Evolutionary conservation across 2,113 vertebrate species (phyloP), one percentile per base, ranked within the genome.

Genomic region (Otus sunia): DNA sequence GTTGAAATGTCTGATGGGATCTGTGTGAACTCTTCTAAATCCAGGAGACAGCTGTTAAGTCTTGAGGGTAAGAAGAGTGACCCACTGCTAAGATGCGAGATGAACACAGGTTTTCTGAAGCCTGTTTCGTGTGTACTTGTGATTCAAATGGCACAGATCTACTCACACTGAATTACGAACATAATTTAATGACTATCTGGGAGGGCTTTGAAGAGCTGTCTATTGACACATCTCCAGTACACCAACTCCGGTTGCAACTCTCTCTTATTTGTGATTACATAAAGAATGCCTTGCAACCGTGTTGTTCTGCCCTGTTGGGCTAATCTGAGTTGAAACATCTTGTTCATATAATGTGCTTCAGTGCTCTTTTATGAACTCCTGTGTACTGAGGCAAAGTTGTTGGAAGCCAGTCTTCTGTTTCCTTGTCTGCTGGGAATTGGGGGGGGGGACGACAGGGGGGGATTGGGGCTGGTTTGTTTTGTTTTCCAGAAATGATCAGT

Each of bases 311-410:
- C 62, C 63, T 90, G 67, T 90, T 95, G 95, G 74, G 71, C 95
- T 96, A 96, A 96, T 93, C 77, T 73, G 90, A 80, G 84, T 82
- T 91, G 89, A 97, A 97, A 96, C 84, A 96, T 92, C 94, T 97
- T 97, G 94, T 95, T 96, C 94, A 73, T 96, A 91, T 95, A 97
- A 91, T 50, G 89, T 96, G 93, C 97, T 97, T 97, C 90, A 94
- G 90, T 73, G 95, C 89, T 95, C 41, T 83, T 88, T 95, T 78
- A 92, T 85, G 89, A 94, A 91, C 95, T 91, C 78, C 89, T 88
- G 86, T 85, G 94, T 79, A 69, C 66, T 83, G 74, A 91, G 50
- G 85, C 92, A 92, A 89, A 90, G 90, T 90, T 83, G 47, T 89
- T 93, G 84, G 92, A 94, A 94, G 86, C 69, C 69, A 81, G 79